Evolutionary conservation across 2,888 invertebrate genomes (phyloP), one percentile per base, ranked within the genome.

Genomic region (Notocelia uddmanniana): DNA sequence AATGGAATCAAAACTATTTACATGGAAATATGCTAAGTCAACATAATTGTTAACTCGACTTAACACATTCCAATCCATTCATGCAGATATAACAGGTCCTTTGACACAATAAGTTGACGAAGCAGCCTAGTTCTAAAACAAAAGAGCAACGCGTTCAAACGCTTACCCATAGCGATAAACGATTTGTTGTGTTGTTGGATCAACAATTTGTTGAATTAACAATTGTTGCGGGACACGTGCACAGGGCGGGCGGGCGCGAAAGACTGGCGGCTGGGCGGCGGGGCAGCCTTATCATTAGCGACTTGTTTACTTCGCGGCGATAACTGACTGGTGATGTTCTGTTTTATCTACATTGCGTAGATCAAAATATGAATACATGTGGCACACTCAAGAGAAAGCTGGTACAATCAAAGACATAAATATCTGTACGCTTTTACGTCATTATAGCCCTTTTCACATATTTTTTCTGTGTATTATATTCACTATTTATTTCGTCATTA

Each of bases 211-310:
- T 45, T 45, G 45, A n/a, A 45, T 31, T 31, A 45, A 3, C 3
- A 70, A 59, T 54, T 69, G 59, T 77, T 75, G 60, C n/a, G 69
- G 64, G 79, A 86, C 88, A 84, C 86, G 89, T 87, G 88, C 81
- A 80, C 81, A 77, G 87, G 90, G 90, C 90, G 92, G 91, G 91
- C 88, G 91, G 88, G 80, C 81, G 84, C 84, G 84, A 81, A 87
- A 91, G 91, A 90, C 92, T 91, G 88, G 82, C 91, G 91, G 90
- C 92, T 91, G 88, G 82, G 78, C 85, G 89, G 83, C 89, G 88
- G 77, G 74, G 74, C 77, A 83, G 83, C 83, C 85, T 91, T 92
- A 91, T 92, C 91, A 90, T 87, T 83, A 86, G 79, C 31, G 79
- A 85, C 85, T 89, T 92, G 91, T 91, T 92, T 91, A 92, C 90